These are phyloP conservation scores for Siniperca undulata DNA, from an alignment of 2,797 vertebrate genomes.

Conservation along the genomic window DNA sequence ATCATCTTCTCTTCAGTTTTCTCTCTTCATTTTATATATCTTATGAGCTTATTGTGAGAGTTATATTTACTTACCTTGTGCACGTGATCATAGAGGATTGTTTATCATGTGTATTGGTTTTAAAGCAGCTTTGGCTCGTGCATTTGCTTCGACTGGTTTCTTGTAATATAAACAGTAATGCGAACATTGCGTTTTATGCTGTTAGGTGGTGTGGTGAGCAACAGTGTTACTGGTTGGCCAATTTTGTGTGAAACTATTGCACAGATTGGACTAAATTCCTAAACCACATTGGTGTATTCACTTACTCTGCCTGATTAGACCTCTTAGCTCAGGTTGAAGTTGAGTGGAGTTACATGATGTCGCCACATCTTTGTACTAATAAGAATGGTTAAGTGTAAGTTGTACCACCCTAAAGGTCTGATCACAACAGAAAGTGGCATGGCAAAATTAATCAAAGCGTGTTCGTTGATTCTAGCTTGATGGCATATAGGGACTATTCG, in stretches of 20 bases:
- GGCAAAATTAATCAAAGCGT: not conserved
- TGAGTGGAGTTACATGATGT: not conserved
- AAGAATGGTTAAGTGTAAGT: too few species aligned
- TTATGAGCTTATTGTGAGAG: not conserved
- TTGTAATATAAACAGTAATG: not conserved
- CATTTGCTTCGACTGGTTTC: not conserved
- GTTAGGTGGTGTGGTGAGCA: too few species aligned
- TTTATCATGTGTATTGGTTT: not conserved
- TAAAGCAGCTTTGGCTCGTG: not conserved
- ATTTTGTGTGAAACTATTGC: not conserved
- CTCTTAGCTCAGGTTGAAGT: not conserved
- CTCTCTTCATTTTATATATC: not conserved
- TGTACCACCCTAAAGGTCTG: not conserved
- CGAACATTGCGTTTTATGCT: not conserved
- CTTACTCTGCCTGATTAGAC: not conserved
- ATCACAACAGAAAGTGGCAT: too few species aligned
- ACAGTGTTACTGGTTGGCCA: too few species aligned
- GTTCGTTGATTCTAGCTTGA: too few species aligned
- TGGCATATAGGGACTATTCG: too few species aligned
- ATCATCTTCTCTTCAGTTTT: constrained; percentile 7
- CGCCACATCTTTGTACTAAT: not conserved
- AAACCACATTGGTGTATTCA: not conserved
- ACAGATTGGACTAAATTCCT: not conserved
- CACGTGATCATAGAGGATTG: not conserved
- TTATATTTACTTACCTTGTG: too few species aligned